Conservation (phyloP, 2,888 invertebrate species). For the Calameuta filiformis region DNA sequence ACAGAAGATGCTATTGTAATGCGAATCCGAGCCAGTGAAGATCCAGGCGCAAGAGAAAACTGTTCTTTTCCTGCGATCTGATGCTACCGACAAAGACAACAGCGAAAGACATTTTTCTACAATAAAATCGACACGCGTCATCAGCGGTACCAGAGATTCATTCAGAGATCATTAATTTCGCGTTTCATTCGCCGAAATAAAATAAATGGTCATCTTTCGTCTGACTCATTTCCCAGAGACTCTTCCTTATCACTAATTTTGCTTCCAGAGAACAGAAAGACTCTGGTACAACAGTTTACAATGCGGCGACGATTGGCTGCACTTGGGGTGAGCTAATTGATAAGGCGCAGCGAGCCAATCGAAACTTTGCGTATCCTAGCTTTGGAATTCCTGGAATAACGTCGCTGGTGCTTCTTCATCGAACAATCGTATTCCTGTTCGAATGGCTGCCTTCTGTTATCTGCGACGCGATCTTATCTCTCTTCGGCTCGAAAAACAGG, state of each 20-base stretch:
- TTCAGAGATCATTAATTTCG: not conserved
- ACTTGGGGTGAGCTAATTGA: slow-evolving; percentile 51
- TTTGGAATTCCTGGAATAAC: slow-evolving; percentile 55
- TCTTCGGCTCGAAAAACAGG: slow-evolving; percentile 47
- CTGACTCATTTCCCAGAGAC: not conserved
- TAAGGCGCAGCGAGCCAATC: slow-evolving; percentile 41
- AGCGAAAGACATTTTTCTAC: no score
- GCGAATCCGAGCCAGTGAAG: not conserved
- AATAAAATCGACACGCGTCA: not conserved
- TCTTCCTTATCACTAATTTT: not conserved
- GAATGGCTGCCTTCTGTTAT: slow-evolving; percentile 55
- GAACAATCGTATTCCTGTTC: slow-evolving; percentile 46
- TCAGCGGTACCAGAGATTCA: no score
- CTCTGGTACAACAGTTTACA: slow-evolving; percentile 40
- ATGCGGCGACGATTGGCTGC: slow-evolving; percentile 43
- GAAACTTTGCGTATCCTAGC: slow-evolving; percentile 52
- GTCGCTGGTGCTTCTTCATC: slow-evolving; percentile 39
- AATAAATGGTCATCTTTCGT: not conserved
- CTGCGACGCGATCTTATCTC: slow-evolving; percentile 44
- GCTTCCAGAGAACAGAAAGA: slow-evolving; percentile 25
- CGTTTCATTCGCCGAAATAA: not conserved
- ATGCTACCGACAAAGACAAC: not conserved
- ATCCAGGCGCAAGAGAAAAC: not conserved
- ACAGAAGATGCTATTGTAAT: not conserved
- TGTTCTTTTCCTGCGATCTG: not conserved